phyloP scores from a whole-genome alignment of 1,140 invertebrate species.

The Cherax quadricarinatus region DNA sequence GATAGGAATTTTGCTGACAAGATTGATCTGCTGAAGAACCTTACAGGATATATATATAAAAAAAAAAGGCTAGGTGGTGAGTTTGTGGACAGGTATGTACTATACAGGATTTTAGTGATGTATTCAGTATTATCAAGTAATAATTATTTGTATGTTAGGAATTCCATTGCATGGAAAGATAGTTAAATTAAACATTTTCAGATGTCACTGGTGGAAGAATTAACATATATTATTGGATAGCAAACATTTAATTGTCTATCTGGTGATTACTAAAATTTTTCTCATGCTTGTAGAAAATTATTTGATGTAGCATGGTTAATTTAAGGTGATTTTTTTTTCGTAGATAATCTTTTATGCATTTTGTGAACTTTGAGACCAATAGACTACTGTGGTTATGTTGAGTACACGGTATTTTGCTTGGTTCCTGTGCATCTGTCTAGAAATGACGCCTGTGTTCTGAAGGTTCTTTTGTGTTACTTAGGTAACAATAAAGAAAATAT shows the following conservation, averaged over 20 bases:
- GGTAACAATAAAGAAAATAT: background rate
- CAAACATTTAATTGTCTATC: background rate
- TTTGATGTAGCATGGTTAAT: background rate
- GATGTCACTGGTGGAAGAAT: background rate
- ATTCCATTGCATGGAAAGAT: background rate
- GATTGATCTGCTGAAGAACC: background rate
- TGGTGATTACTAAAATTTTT: background rate
- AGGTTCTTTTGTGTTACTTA: constrained; percentile 4
- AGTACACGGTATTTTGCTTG: background rate
- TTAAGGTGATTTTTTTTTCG: background rate
- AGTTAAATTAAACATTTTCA: background rate
- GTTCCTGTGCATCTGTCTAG: constrained; percentile 8
- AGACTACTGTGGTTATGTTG: background rate
- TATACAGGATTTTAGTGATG: background rate
- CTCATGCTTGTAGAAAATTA: background rate
- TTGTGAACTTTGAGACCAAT: background rate
- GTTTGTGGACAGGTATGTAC: background rate
- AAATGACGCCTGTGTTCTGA: background rate
- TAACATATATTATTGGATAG: background rate
- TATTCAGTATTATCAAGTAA: constrained; percentile 1
- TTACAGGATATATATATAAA: background rate
- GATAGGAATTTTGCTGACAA: background rate
- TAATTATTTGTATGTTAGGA: background rate
- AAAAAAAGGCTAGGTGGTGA: no score
- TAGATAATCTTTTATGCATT: background rate